These are phyloP conservation scores for Tragelaphus scriptus DNA, from an alignment of 2,113 vertebrate genomes.

Conservation along the genomic window DNA sequence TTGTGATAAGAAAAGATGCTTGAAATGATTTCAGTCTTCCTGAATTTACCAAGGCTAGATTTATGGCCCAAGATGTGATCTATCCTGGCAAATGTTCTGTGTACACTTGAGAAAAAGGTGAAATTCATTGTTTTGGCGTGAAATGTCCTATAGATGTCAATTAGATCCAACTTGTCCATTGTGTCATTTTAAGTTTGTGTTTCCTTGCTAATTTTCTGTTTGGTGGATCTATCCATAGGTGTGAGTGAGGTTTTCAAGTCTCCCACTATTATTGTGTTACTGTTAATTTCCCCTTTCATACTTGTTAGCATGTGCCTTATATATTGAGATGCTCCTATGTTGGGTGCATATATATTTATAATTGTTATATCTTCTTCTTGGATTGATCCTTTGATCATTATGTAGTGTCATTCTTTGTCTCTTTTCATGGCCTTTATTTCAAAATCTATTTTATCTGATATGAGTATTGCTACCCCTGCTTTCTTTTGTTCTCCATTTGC, in stretches of 20 bases:
- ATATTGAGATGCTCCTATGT: not conserved
- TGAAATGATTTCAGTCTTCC: not conserved
- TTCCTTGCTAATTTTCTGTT: not conserved
- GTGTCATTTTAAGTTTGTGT: not conserved
- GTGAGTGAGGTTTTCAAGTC: not conserved
- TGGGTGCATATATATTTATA: not conserved
- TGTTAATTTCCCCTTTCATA: not conserved
- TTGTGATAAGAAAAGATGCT: not conserved
- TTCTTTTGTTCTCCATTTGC: not conserved
- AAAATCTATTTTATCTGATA: not conserved
- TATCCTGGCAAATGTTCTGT: not conserved
- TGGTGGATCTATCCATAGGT: not conserved
- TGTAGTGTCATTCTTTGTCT: not conserved
- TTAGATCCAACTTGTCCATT: not conserved
- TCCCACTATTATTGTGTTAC: not conserved
- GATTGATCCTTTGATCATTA: not conserved
- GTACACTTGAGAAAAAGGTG: not conserved
- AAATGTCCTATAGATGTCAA: not conserved
- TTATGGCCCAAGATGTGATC: not conserved
- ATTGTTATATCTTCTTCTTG: not conserved
- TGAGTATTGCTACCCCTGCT: not conserved
- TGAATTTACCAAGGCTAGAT: not conserved
- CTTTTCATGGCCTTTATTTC: not conserved
- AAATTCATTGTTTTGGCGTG: not conserved
- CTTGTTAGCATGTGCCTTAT: not conserved